A percentile compares a stretch with the other conserved stretches of the same genome.
phyloP scores from a whole-genome alignment of 2,888 invertebrate species.

The Aphelenchoides bicaudatus region DNA sequence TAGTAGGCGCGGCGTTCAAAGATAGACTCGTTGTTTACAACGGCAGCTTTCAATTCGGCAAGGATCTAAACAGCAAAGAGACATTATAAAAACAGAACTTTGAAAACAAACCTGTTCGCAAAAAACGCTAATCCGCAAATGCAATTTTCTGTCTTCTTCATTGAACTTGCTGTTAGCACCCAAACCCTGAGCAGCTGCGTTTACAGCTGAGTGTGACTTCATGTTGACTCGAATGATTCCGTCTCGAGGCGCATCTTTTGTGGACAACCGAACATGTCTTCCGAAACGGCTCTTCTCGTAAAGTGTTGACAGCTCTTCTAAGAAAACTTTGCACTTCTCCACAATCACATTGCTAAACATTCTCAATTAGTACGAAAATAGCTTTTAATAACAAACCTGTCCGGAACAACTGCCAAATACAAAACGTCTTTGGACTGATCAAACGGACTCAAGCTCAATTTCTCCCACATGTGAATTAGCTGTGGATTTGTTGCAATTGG shows the following conservation, averaged over 20 bases:
- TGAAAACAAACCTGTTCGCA: background rate
- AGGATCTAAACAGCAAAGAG: too few species aligned
- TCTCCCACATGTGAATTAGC: constrained; percentile 68
- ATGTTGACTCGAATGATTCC: constrained; percentile 26
- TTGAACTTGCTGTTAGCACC: background rate
- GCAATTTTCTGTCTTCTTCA: background rate
- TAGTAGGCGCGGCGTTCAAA: constrained; percentile 32
- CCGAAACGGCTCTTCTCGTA: constrained; percentile 88
- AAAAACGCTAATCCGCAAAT: background rate
- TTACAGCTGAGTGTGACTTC: background rate
- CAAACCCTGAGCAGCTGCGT: too few species aligned
- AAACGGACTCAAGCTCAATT: constrained; percentile 90
- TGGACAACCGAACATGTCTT: constrained; percentile 77
- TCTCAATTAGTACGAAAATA: too few species aligned
- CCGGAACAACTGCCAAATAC: constrained; percentile 89
- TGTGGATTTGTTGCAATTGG: constrained; percentile 27
- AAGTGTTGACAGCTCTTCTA: constrained; percentile 63
- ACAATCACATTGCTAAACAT: constrained; percentile 80
- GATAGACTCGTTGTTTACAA: constrained; percentile 22
- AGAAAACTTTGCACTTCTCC: constrained; percentile 44
- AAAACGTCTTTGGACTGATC: constrained; percentile 89
- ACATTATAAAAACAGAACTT: too few species aligned
- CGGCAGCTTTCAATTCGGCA: background rate
- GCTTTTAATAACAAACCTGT: constrained; percentile 82
- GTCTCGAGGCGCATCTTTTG: constrained; percentile 25